Evolutionary conservation across 2,797 vertebrate genomes (phyloP).

Genomic region (Neomorphus geoffroyi): DNA sequence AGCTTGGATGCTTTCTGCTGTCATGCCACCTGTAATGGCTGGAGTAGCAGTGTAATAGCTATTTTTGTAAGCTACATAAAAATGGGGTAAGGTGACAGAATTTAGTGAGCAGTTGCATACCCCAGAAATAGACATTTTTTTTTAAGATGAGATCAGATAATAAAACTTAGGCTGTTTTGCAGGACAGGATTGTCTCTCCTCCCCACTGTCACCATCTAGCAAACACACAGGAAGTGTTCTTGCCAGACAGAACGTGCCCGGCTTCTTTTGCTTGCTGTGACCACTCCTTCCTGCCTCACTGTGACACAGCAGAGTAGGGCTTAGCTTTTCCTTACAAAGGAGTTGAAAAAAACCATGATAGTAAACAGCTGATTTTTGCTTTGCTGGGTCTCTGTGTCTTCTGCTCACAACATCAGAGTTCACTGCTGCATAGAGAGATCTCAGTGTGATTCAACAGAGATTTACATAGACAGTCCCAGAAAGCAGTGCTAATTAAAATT

Average conservation of each 20-base stretch:
- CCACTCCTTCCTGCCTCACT: neutral
- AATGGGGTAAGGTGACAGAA: neutral
- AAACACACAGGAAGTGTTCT: rapidly evolving
- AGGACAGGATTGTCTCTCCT: neutral
- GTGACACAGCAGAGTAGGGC: neutral
- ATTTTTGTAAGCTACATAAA: neutral
- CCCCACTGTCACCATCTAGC: neutral
- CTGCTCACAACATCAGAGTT: neutral
- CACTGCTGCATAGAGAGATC: neutral
- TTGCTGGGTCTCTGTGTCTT: neutral
- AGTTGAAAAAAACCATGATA: neutral
- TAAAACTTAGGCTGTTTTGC: neutral
- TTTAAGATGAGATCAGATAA: neutral
- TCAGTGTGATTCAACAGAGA: neutral
- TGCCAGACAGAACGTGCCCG: neutral
- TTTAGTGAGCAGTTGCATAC: neutral
- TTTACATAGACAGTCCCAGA: neutral
- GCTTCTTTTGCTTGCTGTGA: neutral
- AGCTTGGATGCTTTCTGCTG: neutral
- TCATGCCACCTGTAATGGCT: rapidly evolving
- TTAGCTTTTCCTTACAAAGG: neutral
- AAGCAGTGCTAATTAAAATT: neutral
- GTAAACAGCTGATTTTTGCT: neutral
- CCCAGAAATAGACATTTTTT: neutral
- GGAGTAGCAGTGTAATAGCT: rapidly evolving